phyloP scores from a whole-genome alignment of 2,888 invertebrate genomes.

The Alviniconcha strummeri region DNA sequence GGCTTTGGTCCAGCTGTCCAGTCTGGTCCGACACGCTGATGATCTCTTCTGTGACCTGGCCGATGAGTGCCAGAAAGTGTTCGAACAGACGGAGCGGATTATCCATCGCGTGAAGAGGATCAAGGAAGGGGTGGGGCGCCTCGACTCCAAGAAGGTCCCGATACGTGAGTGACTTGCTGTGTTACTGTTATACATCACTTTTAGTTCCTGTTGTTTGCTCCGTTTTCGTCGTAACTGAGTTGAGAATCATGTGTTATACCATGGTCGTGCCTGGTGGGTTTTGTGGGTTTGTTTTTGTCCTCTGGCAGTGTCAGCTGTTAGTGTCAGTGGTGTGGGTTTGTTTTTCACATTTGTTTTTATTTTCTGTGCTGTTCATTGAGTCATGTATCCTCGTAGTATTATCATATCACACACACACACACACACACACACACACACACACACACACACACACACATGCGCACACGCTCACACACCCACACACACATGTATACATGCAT shows the following conservation, averaged over 20 bases:
- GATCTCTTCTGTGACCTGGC: constrained; percentile 66
- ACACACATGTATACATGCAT: not conserved
- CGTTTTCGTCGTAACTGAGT: too few relatives aligned
- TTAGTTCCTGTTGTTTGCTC: too few relatives aligned
- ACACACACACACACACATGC: not conserved
- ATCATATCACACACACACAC: not conserved
- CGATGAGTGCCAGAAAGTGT: constrained; percentile 64
- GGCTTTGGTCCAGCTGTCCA: constrained; percentile 63
- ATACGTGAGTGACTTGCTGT: constrained; percentile 59
- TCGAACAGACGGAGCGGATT: constrained; percentile 53
- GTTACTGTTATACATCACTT: too few relatives aligned
- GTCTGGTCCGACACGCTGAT: constrained; percentile 66
- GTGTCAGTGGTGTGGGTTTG: too few relatives aligned
- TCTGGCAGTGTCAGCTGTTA: too few relatives aligned
- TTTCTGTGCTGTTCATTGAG: too few relatives aligned
- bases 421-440: not conserved
- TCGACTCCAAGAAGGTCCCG: constrained; percentile 62
- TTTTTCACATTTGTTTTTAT: too few relatives aligned
- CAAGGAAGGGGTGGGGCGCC: constrained; percentile 30
- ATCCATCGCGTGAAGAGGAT: constrained; percentile 41
- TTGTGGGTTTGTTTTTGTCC: too few relatives aligned
- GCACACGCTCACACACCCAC: not conserved
- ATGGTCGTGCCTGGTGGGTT: too few relatives aligned
- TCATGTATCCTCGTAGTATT: too few relatives aligned
- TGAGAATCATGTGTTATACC: too few relatives aligned